Percentiles rank a stretch among this genome's conserved stretches.
Evolutionary conservation across 2,113 vertebrate species (phyloP).

Genomic region (Odontophorus gujanensis): DNA sequence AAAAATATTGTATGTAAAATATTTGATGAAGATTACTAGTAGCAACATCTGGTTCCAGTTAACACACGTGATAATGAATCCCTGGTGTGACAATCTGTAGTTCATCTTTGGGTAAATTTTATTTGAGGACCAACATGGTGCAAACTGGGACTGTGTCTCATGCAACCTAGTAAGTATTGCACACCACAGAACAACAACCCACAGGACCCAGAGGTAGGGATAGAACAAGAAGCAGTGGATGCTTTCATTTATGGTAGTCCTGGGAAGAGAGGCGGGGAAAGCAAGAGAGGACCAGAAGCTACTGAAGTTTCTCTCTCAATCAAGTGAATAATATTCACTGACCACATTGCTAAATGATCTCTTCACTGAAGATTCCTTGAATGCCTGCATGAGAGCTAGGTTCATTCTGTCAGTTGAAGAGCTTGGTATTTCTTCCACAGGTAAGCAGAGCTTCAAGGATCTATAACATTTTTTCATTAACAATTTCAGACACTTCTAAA

Average conservation of each 20-base stretch:
- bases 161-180: not conserved
- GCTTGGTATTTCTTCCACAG: slow-evolving; percentile 7
- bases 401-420: not conserved
- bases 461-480: slow-evolving; percentile 43
- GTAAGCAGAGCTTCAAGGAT: slow-evolving; percentile 54
- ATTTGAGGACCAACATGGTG: not conserved
- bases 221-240: not conserved
- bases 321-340: not conserved
- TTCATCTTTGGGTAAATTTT: not conserved
- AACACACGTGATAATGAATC: not conserved
- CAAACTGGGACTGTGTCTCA: not conserved
- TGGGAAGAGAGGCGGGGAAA: not conserved
- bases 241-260: not conserved
- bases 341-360: not conserved
- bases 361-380: not conserved
- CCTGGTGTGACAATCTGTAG: not conserved
- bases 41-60: not conserved
- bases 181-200: not conserved
- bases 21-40: not conserved
- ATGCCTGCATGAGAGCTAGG: not conserved
- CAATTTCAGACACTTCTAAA: slow-evolving; percentile 26
- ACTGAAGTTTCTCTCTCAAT: not conserved
- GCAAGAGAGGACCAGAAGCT: not conserved
- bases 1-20: not conserved
- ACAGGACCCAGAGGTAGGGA: not conserved